Conservation (phyloP, 2,888 invertebrate genomes). For the Parnassius smintheus region DNA sequence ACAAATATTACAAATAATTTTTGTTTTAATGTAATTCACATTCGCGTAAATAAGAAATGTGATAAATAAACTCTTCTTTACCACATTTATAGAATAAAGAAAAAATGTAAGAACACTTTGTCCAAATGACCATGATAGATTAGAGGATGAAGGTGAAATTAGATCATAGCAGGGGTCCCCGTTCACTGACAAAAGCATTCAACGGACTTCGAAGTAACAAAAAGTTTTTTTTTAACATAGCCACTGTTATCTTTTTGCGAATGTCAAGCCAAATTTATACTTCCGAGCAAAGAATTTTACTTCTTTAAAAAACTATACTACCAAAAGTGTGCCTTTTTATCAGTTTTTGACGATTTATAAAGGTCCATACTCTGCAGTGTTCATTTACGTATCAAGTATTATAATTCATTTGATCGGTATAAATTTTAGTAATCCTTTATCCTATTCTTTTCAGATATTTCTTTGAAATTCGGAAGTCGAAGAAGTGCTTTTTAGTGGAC, state of each 20-base stretch:
- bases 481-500: slow-evolving; percentile 55
- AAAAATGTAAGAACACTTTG: slow-evolving; percentile 13
- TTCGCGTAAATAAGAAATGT: too few species aligned
- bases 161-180: slow-evolving; percentile 62
- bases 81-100: background rate
- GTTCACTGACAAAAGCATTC: slow-evolving; percentile 55
- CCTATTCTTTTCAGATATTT: slow-evolving; percentile 42
- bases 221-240: slow-evolving; percentile 39
- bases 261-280: slow-evolving; percentile 39
- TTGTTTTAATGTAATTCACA: too few species aligned
- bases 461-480: slow-evolving; percentile 75
- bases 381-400: slow-evolving; percentile 18
- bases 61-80: background rate
- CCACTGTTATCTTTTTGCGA: slow-evolving; percentile 40
- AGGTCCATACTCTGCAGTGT: background rate
- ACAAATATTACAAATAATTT: too few species aligned
- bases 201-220: slow-evolving; percentile 45
- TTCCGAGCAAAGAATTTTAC: slow-evolving; percentile 28
- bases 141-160: slow-evolving; percentile 49
- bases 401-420: slow-evolving; percentile 44
- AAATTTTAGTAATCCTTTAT: slow-evolving; percentile 64
- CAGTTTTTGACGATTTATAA: background rate
- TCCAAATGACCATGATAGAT: slow-evolving; percentile 44
- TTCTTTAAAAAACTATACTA: background rate
- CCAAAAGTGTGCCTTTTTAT: background rate